phyloP scores from a whole-genome alignment of 2,797 vertebrate genomes.

The Chloroceryle amazona region DNA sequence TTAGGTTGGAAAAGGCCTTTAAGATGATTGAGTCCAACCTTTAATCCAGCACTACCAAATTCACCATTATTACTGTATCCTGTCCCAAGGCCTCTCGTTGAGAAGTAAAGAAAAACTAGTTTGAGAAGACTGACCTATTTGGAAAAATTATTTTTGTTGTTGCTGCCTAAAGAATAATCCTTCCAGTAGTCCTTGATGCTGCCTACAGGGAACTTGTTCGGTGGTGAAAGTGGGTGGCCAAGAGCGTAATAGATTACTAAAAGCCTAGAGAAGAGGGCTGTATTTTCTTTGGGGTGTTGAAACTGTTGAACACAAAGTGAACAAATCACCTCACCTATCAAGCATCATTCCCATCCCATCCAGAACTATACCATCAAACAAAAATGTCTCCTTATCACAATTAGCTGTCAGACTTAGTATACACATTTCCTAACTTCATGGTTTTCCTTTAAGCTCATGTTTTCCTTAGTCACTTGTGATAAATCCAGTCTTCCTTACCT shows the following conservation, averaged over 20 bases:
- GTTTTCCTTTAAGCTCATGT: background rate
- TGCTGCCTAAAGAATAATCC: background rate
- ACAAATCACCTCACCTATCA: background rate
- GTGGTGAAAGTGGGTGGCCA: background rate
- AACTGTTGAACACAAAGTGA: background rate
- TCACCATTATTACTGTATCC: background rate
- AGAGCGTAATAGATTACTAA: background rate
- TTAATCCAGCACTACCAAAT: background rate
- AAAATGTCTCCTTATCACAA: background rate
- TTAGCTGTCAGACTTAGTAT: background rate
- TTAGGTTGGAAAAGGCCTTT: no score
- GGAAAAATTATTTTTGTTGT: background rate
- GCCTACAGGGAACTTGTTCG: background rate
- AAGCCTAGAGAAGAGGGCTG: background rate
- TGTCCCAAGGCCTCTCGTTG: background rate
- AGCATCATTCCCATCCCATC: background rate
- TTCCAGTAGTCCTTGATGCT: background rate
- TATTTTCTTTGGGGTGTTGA: background rate
- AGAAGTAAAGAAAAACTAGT: background rate
- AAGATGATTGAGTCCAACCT: background rate
- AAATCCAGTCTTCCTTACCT: background rate
- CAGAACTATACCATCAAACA: background rate
- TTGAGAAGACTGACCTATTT: constrained; percentile 17
- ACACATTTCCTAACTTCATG: background rate
- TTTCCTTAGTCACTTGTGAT: background rate